Evolutionary conservation across 1,140 invertebrate genomes (phyloP).

Genomic region (Pogonognathellus flavescens): DNA sequence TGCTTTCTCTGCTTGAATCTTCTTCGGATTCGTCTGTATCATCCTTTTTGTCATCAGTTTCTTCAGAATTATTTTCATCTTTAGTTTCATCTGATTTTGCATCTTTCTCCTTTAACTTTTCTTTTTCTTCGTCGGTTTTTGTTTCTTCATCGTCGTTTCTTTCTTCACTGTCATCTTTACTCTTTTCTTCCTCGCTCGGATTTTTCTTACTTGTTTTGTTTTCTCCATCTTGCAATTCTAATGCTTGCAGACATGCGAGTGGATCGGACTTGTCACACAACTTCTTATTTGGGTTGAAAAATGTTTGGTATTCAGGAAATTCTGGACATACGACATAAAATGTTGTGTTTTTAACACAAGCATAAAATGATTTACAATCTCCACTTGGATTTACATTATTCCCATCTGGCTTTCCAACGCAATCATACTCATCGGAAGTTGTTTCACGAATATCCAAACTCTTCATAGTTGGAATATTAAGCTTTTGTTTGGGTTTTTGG

Average conservation of each 20-base stretch:
- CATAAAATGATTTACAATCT: constrained; percentile 17
- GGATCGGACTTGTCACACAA: constrained; percentile 2
- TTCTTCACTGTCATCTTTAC: neutral
- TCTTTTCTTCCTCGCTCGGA: neutral
- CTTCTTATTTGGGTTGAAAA: neutral
- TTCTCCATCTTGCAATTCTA: neutral
- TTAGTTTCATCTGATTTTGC: no score
- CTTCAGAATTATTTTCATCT: neutral
- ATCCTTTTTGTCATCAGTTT: neutral
- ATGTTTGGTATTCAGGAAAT: neutral
- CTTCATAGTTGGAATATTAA: neutral
- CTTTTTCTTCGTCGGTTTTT: neutral
- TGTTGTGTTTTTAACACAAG: neutral
- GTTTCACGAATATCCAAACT: constrained; percentile 2
- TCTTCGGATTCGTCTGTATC: neutral
- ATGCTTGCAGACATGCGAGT: neutral
- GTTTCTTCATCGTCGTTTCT: neutral
- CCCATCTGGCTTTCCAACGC: neutral
- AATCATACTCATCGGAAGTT: neutral
- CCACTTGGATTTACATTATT: constrained; percentile 8
- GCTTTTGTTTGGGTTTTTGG: constrained; percentile 21
- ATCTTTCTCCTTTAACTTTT: no score
- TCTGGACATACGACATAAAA: constrained; percentile 5
- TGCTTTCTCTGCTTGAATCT: neutral
- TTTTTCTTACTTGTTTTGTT: neutral